A percentile compares a stretch with the other conserved stretches of the same genome.
Conservation (phyloP, 2,113 vertebrate species). For the Dissostichus mawsoni region DNA sequence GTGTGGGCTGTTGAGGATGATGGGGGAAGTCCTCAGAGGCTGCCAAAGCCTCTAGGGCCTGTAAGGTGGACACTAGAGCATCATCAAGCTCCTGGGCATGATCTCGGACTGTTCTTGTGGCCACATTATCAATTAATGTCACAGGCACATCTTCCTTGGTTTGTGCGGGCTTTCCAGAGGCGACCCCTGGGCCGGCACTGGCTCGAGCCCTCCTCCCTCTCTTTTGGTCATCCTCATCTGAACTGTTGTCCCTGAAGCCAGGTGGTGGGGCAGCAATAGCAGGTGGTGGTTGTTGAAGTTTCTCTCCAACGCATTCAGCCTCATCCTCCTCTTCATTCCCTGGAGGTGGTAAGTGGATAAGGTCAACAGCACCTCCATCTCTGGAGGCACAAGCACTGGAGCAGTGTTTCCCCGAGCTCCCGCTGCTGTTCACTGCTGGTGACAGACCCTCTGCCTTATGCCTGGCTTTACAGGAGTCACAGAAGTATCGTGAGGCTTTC, state of each 20-base stretch:
- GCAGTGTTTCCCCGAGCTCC: constrained; percentile 79
- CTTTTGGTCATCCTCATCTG: constrained; percentile 95
- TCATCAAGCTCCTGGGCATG: constrained; percentile 98
- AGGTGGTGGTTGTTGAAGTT: constrained; percentile 87
- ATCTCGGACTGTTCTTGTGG: constrained; percentile 93
- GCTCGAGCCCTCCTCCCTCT: constrained; percentile 81
- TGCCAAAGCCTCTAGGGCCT: constrained; percentile 96
- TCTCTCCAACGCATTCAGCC: constrained; percentile 77
- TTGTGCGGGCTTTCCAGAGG: constrained; percentile 58
- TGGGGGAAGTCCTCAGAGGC: constrained; percentile 96
- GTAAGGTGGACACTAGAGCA: constrained; percentile 96
- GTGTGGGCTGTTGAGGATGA: constrained; percentile 90
- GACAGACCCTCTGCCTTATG: constrained; percentile 82
- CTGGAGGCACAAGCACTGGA: constrained; percentile 84
- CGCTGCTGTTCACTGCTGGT: constrained; percentile 59
- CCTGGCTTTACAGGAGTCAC: constrained; percentile 95
- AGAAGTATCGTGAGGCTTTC: constrained; percentile 87
- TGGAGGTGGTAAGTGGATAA: constrained; percentile 94
- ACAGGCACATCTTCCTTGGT: constrained; percentile 93
- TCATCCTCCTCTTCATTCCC: constrained; percentile 91
- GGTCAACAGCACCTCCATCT: constrained; percentile 92
- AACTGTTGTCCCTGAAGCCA: constrained; percentile 97
- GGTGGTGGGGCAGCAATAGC: constrained; percentile 95
- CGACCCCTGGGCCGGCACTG: constrained; percentile 21
- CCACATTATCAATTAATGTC: constrained; percentile 93